Conservation (phyloP, 2,113 vertebrate species). For the Anseranas semipalmata region DNA sequence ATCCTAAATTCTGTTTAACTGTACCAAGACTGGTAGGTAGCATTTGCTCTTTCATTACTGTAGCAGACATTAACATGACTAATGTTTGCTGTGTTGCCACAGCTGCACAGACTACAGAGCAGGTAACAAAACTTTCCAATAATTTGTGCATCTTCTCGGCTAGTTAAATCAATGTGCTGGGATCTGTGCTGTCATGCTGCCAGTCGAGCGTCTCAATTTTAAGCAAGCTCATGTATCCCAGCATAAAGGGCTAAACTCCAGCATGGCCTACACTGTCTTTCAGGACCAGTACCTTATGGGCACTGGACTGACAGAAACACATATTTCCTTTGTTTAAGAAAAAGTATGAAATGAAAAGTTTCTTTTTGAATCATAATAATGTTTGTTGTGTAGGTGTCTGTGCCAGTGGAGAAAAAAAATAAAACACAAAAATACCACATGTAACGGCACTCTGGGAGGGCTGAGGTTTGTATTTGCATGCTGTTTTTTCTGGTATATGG, state of each 20-base stretch:
- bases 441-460: background rate
- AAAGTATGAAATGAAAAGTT: background rate
- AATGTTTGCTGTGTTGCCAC: background rate
- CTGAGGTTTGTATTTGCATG: background rate
- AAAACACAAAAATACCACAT: background rate
- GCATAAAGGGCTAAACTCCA: background rate
- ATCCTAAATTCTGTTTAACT: background rate
- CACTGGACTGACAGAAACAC: fast-evolving
- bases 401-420: background rate
- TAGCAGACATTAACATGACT: background rate
- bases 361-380: background rate
- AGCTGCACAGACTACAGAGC: background rate
- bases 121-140: background rate
- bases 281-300: background rate
- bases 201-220: background rate
- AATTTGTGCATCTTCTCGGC: background rate
- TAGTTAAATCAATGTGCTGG: background rate
- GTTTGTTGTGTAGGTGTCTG: background rate
- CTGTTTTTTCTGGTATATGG: background rate
- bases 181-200: background rate
- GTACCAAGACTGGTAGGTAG: background rate
- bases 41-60: background rate
- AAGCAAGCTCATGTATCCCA: too few species aligned
- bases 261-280: background rate
- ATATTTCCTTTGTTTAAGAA: background rate